Conservation (phyloP, 2,888 invertebrate species). For the Pseudococcus longispinus region DNA sequence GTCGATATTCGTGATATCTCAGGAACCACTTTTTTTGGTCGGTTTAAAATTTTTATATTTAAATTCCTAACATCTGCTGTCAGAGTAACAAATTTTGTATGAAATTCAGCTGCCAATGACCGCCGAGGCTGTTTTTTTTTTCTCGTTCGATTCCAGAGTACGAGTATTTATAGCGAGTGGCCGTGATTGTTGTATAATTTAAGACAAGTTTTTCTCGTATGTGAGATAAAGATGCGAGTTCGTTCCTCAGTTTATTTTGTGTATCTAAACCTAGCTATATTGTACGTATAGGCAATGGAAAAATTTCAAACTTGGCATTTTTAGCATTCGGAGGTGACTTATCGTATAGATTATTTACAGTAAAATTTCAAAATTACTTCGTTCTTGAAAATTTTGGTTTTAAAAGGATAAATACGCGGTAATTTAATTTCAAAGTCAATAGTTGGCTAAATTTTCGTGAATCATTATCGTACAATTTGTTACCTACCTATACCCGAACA, state of each 20-base stretch:
- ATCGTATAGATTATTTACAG: no score
- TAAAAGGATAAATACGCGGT: no score
- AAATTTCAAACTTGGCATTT: no score
- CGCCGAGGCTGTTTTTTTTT: neutral
- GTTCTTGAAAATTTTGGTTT: no score
- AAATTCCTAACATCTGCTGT: neutral
- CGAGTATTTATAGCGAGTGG: neutral
- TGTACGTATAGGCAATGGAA: no score
- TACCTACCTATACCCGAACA: neutral
- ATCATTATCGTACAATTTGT: neutral
- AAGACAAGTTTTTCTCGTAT: neutral
- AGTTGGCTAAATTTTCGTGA: neutral
- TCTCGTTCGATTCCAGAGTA: neutral
- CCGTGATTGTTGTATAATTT: neutral
- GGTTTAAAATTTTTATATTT: neutral
- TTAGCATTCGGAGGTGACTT: no score
- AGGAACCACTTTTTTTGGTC: neutral
- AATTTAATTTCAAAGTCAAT: no score
- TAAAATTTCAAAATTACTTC: no score
- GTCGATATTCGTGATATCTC: neutral
- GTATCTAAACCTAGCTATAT: neutral
- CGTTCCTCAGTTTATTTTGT: neutral
- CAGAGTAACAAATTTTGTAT: neutral
- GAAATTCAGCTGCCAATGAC: neutral
- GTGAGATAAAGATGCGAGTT: neutral